phyloP scores from a whole-genome alignment of 1,140 invertebrate genomes.

The Melipona quadrifasciata region DNA sequence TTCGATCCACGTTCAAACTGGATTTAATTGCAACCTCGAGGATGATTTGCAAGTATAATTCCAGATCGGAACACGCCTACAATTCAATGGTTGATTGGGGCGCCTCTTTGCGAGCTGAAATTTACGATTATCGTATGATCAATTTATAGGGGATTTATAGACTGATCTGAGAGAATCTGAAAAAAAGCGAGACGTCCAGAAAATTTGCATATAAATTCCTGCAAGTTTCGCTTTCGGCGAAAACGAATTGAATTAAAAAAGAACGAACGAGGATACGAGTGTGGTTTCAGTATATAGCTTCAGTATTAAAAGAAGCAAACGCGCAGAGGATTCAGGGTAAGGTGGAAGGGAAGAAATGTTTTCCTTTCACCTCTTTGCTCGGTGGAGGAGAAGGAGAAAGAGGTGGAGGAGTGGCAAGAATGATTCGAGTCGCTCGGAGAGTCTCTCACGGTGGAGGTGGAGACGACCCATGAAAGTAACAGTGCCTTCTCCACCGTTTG shows the following conservation, averaged over 20 bases:
- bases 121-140: neutral
- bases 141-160: neutral
- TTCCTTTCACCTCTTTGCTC: conserved; percentile 77
- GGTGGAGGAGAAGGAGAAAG: conserved; percentile 22
- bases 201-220: conserved; percentile 14
- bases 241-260: neutral
- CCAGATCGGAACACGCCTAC: neutral
- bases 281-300: neutral
- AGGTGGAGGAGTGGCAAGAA: conserved; percentile 16
- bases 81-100: no score
- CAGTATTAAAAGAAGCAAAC: conserved; percentile 7
- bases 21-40: conserved; percentile 21
- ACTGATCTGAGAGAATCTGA: neutral
- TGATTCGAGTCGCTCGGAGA: conserved; percentile 22
- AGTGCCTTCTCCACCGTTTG: conserved; percentile 65
- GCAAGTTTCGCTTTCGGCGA: neutral
- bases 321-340: neutral
- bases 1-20: conserved; percentile 11
- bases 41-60: neutral
- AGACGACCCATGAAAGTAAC: conserved; percentile 80
- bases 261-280: neutral
- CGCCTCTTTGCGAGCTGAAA: neutral
- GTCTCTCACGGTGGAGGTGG: conserved; percentile 55
- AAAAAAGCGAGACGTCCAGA: neutral
- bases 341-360: conserved; percentile 70